Evolutionary conservation across 2,113 vertebrate species (phyloP).

Genomic region (Microcebus ravelobensis): DNA sequence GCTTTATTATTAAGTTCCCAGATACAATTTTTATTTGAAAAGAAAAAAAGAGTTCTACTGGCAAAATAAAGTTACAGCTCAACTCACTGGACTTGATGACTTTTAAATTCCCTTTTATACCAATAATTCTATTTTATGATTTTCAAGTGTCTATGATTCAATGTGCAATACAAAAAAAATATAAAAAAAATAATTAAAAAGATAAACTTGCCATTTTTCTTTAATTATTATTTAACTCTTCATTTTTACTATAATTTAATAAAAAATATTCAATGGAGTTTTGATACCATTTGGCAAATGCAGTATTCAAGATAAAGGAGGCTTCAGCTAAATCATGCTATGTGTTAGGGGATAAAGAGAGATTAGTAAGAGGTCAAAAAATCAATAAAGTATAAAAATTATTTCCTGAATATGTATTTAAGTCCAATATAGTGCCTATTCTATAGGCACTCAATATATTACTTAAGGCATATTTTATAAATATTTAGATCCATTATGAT

Average conservation of each 20-base stretch:
- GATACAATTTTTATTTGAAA: background rate
- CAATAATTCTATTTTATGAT: background rate
- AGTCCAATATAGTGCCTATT: background rate
- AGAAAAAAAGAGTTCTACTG: background rate
- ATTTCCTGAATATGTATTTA: background rate
- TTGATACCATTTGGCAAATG: background rate
- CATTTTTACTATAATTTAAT: background rate
- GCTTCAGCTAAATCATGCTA: background rate
- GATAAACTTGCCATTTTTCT: background rate
- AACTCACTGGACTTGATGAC: background rate
- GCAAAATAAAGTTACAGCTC: background rate
- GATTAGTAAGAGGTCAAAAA: background rate
- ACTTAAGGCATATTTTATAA: background rate
- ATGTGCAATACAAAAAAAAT: background rate
- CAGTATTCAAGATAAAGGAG: background rate
- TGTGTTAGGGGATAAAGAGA: background rate
- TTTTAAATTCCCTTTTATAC: conserved; percentile 15
- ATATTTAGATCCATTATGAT: background rate
- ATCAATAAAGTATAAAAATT: background rate
- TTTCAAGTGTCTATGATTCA: background rate
- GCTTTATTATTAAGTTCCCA: background rate
- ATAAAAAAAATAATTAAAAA: background rate
- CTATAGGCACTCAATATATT: background rate
- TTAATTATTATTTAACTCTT: background rate
- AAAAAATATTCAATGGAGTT: background rate